Evolutionary conservation across 2,888 invertebrate genomes (phyloP).

Genomic region (Brenthis hecate): DNA sequence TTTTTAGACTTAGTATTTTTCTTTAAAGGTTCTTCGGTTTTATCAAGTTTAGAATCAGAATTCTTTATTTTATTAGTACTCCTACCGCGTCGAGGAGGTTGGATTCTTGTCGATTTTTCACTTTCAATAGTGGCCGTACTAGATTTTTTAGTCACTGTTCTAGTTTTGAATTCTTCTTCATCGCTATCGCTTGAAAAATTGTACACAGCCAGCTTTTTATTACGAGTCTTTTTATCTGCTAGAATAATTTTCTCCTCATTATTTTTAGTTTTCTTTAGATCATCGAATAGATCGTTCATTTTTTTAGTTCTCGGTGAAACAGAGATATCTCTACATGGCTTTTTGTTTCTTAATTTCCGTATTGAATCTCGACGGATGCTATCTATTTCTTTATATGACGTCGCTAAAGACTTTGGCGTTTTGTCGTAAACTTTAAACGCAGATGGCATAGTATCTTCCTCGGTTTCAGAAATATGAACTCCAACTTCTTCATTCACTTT

Average conservation of each 20-base stretch:
- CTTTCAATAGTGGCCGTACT: constrained; percentile 35
- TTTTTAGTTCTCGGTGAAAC: constrained; percentile 57
- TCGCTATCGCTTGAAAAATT: constrained; percentile 70
- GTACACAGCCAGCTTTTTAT: constrained; percentile 51
- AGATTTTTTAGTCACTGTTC: constrained; percentile 1
- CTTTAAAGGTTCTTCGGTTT: constrained; percentile 28
- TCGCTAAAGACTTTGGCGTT: constrained; percentile 49
- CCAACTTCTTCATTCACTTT: constrained; percentile 43
- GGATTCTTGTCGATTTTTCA: constrained; percentile 1
- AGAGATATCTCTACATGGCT: constrained; percentile 39
- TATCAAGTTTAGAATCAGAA: constrained; percentile 1
- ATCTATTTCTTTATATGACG: constrained; percentile 65
- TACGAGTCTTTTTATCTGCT: constrained; percentile 46
- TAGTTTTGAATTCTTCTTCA: constrained; percentile 56
- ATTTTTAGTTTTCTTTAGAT: constrained; percentile 54
- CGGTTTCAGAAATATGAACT: constrained; percentile 39
- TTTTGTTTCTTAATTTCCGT: constrained; percentile 48
- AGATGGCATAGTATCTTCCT: constrained; percentile 28
- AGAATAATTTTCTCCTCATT: constrained; percentile 50
- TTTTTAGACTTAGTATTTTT: constrained; percentile 35
- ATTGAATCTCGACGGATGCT: constrained; percentile 52
- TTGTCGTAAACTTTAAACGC: constrained; percentile 41
- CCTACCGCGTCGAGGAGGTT: background rate
- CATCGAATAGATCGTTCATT: constrained; percentile 60
- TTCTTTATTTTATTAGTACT: constrained; percentile 13